Conservation (phyloP, 1,140 invertebrate species). For the Drosophila littoralis region DNA sequence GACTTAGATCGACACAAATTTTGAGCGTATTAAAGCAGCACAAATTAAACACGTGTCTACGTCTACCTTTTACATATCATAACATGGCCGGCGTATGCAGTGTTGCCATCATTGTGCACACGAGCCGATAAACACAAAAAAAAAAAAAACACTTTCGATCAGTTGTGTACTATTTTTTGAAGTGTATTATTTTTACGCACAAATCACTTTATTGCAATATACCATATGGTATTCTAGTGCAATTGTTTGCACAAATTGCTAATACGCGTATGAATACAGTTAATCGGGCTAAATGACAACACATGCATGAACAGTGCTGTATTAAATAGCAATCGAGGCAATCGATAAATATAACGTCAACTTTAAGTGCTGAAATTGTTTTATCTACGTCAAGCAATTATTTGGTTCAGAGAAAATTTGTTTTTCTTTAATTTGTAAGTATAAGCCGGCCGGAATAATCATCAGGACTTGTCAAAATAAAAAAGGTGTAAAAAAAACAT, state of each 20-base stretch:
- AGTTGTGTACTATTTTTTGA: constrained; percentile 1
- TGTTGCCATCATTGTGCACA: constrained; percentile 60
- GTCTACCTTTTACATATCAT: constrained; percentile 82
- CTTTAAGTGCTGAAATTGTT: constrained; percentile 4
- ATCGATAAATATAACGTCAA: constrained; percentile 10
- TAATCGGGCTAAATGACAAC: constrained; percentile 51
- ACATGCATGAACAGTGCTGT: constrained; percentile 42
- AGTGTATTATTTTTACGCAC: background rate
- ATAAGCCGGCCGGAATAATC: too few species aligned
- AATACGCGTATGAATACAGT: constrained; percentile 55
- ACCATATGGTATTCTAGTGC: constrained; percentile 6
- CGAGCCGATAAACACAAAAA: constrained; percentile 21
- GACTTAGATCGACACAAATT: constrained; percentile 48
- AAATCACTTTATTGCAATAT: background rate
- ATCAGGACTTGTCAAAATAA: too few species aligned
- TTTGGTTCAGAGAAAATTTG: background rate
- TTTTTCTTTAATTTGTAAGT: too few species aligned
- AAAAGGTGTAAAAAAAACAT: background rate
- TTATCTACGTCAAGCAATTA: background rate
- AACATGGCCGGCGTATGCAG: constrained; percentile 82
- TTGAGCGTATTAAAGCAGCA: constrained; percentile 52
- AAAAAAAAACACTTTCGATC: constrained; percentile 6
- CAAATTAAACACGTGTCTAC: constrained; percentile 84
- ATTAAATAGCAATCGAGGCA: background rate
- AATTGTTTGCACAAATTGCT: constrained; percentile 55